These are phyloP conservation scores for Tholera decimalis DNA, from an alignment of 2,888 invertebrate genomes.

Conservation along the genomic window DNA sequence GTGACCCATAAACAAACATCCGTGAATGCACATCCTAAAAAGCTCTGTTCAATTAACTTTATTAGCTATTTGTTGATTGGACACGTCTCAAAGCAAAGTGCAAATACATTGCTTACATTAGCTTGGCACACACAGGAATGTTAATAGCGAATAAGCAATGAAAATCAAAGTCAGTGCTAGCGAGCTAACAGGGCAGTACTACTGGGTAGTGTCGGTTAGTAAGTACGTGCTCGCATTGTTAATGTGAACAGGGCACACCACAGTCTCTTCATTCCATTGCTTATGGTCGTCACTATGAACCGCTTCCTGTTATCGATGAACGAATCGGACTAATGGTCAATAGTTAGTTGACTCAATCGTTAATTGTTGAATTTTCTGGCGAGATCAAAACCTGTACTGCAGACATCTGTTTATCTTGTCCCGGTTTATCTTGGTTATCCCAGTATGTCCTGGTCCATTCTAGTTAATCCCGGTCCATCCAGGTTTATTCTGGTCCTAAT, in stretches of 20 bases:
- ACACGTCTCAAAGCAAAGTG: slow-evolving; percentile 10
- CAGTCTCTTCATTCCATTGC: slow-evolving; percentile 44
- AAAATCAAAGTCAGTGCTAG: slow-evolving; percentile 38
- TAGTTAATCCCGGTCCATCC: too few species aligned
- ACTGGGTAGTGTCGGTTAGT: slow-evolving; percentile 18
- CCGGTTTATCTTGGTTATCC: too few species aligned
- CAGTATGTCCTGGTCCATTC: too few species aligned
- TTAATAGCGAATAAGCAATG: slow-evolving; percentile 50
- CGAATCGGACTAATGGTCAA: slow-evolving; percentile 26
- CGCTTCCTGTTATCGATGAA: slow-evolving; percentile 55
- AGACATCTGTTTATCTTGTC: too few species aligned
- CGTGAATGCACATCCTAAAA: slow-evolving; percentile 9
- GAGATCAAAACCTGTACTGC: too few species aligned
- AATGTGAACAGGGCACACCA: slow-evolving; percentile 31
- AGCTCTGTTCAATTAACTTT: slow-evolving; percentile 35
- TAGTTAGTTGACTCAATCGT: slow-evolving; percentile 19
- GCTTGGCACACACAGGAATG: slow-evolving; percentile 31
- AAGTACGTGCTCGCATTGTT: slow-evolving; percentile 50
- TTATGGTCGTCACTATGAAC: slow-evolving; percentile 21
- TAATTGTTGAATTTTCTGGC: slow-evolving; percentile 1
- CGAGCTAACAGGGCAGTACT: slow-evolving; percentile 29
- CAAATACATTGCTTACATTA: slow-evolving; percentile 52
- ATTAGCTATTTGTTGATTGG: slow-evolving; percentile 33
- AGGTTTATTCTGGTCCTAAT: too few species aligned
- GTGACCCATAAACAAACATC: slow-evolving; percentile 26